Percentiles rank a stretch among this genome's conserved stretches.
These are phyloP conservation scores for Ophion slaviceki DNA, from an alignment of 2,888 invertebrate species.

Conservation along the genomic window DNA sequence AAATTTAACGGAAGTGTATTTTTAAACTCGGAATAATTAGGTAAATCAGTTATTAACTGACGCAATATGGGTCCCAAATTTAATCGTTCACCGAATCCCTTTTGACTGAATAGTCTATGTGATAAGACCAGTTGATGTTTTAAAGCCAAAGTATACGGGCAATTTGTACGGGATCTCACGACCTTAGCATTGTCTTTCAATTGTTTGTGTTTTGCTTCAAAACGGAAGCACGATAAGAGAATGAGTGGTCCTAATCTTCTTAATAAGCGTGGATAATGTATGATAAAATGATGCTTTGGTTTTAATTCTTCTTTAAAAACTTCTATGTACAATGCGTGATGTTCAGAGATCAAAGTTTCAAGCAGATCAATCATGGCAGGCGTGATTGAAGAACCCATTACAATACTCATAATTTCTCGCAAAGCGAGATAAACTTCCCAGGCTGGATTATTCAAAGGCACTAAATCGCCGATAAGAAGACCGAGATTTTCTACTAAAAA, in stretches of 20 bases:
- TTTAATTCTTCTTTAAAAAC: slow-evolving; percentile 56
- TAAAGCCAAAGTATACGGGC: slow-evolving; percentile 24
- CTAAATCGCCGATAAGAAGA: slow-evolving; percentile 63
- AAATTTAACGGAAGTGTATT: slow-evolving; percentile 30
- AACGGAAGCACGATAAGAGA: slow-evolving; percentile 61
- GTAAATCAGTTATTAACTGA: slow-evolving; percentile 24
- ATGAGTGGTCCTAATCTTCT: slow-evolving; percentile 50
- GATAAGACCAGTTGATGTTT: slow-evolving; percentile 39
- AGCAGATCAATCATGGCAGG: slow-evolving; percentile 10
- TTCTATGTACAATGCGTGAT: slow-evolving; percentile 53
- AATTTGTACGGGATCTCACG: slow-evolving; percentile 43
- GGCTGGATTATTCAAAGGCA: slow-evolving; percentile 55
- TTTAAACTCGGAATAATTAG: slow-evolving; percentile 47
- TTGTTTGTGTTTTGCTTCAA: slow-evolving; percentile 66
- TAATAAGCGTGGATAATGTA: slow-evolving; percentile 61
- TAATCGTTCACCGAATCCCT: slow-evolving; percentile 34
- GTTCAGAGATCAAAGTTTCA: slow-evolving; percentile 53
- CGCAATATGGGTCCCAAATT: slow-evolving; percentile 8
- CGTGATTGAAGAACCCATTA: slow-evolving; percentile 12
- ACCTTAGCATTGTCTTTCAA: slow-evolving; percentile 48
- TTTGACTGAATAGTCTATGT: slow-evolving; percentile 38
- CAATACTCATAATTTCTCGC: slow-evolving; percentile 21
- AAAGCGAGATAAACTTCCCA: slow-evolving; percentile 53
- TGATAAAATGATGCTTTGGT: slow-evolving; percentile 59
- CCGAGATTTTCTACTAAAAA: slow-evolving; percentile 63